Evolutionary conservation across 2,113 vertebrate genomes (phyloP).

Genomic region (Aplodontia rufa): DNA sequence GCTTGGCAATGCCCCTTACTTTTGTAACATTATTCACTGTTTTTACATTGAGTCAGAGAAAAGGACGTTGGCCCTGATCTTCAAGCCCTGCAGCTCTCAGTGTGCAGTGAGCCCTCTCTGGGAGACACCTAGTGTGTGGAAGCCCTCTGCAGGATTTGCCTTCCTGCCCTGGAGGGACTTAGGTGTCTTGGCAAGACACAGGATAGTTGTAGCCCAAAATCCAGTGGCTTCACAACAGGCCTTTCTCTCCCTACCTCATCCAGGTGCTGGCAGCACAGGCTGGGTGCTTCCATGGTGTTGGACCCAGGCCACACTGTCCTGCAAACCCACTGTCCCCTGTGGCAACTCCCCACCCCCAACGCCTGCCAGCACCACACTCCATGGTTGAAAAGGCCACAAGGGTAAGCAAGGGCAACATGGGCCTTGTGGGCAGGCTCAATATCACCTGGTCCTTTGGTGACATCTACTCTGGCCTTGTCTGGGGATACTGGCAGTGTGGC

Average conservation of each 20-base stretch:
- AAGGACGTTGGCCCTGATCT: neutral
- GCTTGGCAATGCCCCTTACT: too few species aligned
- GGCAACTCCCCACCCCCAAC: neutral
- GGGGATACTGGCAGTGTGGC: neutral
- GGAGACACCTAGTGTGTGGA: neutral
- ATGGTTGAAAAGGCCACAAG: neutral
- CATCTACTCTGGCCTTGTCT: neutral
- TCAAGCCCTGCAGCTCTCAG: too few species aligned
- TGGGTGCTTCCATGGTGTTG: neutral
- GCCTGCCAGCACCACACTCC: neutral
- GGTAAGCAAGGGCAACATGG: neutral
- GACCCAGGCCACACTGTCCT: neutral
- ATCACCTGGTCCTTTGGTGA: neutral
- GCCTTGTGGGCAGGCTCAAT: neutral
- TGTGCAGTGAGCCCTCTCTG: neutral
- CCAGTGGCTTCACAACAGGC: neutral
- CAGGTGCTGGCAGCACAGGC: neutral
- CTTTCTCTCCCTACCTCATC: neutral
- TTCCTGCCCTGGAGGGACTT: too few species aligned
- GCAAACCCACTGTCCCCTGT: neutral
- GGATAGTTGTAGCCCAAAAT: neutral
- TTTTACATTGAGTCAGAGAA: neutral
- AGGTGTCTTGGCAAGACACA: neutral
- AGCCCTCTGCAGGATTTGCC: neutral
- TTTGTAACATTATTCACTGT: neutral